Base-by-base conservation (phyloP, 2,113 vertebrate species). In the Stictonetta naevosa region DNA sequence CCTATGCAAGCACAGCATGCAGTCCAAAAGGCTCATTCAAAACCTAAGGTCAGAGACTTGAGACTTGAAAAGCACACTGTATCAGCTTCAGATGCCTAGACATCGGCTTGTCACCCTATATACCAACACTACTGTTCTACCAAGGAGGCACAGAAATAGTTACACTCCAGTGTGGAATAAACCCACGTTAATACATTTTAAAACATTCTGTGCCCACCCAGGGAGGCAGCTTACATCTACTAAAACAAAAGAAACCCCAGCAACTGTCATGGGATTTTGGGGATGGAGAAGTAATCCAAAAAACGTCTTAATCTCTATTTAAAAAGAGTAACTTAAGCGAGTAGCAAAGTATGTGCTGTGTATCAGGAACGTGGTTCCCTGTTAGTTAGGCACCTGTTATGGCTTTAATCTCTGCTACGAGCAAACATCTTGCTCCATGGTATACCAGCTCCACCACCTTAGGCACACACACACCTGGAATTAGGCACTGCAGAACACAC, bases 181-280 rank as follows among this genome's bases (percentile, higher is more conserved):
- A 90, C 72, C 64, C 73, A 44, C 52, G 10, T 48, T 86, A 71
- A 93, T 33, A 73, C 19, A 28, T 88, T 85, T 95, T 81, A 81
- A 75, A 95, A 90, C 36, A 90, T n/a, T 63, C 64, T 68, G 42
- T 73, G 95, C 76, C 86, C 90, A 95, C 86, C 80, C 95, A 96
- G 2, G 28, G 66, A 93, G 80, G 26, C 42, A 92, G 55, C 38
- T 92, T 86, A 86, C 80, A 75, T 68, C 68, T 90, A 84, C 59
- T 89, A 85, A 90, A 95, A 31, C 60, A 72, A 89, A 94, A 84
- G 69, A 92, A 92, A 78, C 15, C 42, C 60, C 64, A 76, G 88
- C n/a, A 92, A 95, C 40, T 56, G 48, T 46, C 83, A 75, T 38
- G 60, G 56, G 86, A 96, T 88, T 10, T 48, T 58, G 7, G 7